Base-by-base conservation (phyloP, 1,140 invertebrate genomes). In the Anastatus disparis region DNA sequence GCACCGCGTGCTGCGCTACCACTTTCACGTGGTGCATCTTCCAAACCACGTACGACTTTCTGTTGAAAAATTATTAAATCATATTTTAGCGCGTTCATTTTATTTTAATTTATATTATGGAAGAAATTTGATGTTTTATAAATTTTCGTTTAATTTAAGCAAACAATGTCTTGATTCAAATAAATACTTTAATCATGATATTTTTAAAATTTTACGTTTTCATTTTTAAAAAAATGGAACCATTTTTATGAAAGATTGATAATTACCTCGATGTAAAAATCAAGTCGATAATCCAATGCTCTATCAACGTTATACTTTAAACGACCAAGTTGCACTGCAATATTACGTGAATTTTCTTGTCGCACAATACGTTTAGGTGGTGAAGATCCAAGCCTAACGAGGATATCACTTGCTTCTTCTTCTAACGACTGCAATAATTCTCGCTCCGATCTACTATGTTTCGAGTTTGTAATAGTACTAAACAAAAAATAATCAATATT, bases 231-330 rank as follows among this genome's bases (percentile, higher is more conserved):
- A n/a, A n/a, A n/a, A n/a, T n/a, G n/a, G n/a, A n/a, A n/a, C n/a
- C n/a, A n/a, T n/a, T n/a, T n/a, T n/a, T n/a, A n/a, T n/a, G n/a
- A n/a, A 27, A 38, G 35, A 6, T 38, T 38, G 6, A 15, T 55
- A 52, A 67, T 52, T 78, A 85, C 84, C 73, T 84, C 80, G 13
- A 86, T 82, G 66, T 84, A 85, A 66, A 83, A 82, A 42, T 86
- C 84, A 8, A 86, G 71, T 22, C 82, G 78, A 2, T 77, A 75
- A 42, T 85, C 77, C 2, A 86, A 8, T 1, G 75, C 76, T 9
- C 26, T 48, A 26, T 84, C 79, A 0, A 85, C 74, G 3, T 78
- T 74, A 9, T 61, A 74, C 26, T 83, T 81, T 44, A 86, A 70
- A 1, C 64, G 61, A 1, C 78, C 67, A 6, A 85, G 58, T 44